phyloP scores from a whole-genome alignment of 2,888 invertebrate species.

The Colletes collaris region DNA sequence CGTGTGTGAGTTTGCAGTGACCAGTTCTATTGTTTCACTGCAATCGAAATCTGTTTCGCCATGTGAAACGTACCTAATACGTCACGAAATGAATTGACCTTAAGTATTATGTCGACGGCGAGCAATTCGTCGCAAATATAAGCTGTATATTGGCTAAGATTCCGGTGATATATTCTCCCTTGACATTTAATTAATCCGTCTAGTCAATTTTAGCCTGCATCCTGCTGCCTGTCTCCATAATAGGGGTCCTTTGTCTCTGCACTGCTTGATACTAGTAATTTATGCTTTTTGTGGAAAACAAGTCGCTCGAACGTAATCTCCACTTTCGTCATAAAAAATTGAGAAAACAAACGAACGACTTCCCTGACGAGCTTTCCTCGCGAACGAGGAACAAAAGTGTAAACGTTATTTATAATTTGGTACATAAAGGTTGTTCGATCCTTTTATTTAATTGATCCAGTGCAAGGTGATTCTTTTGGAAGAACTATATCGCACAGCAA shows the following conservation, averaged over 20 bases:
- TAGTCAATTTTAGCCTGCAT: constrained; percentile 45
- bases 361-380: background rate
- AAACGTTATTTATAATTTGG: background rate
- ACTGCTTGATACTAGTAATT: constrained; percentile 17
- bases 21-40: too few relatives aligned
- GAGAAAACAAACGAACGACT: background rate
- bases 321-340: background rate
- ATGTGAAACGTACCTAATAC: background rate
- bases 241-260: constrained; percentile 22
- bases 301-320: background rate
- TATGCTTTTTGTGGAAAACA: constrained; percentile 2
- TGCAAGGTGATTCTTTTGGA: background rate
- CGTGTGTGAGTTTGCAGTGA: too few relatives aligned
- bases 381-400: background rate
- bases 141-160: constrained; percentile 26
- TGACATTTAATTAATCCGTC: constrained; percentile 58
- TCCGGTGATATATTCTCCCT: constrained; percentile 42
- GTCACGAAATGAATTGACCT: constrained; percentile 2
- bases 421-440: background rate
- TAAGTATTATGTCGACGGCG: constrained; percentile 2
- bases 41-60: too few relatives aligned
- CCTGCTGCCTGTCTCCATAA: constrained; percentile 27
- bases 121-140: constrained; percentile 27
- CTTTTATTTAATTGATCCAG: background rate
- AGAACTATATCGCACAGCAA: background rate